A percentile compares a stretch with the other conserved stretches of the same genome.
Evolutionary conservation across 2,888 invertebrate species (phyloP).

Genomic region (Agrochola lychnidis): DNA sequence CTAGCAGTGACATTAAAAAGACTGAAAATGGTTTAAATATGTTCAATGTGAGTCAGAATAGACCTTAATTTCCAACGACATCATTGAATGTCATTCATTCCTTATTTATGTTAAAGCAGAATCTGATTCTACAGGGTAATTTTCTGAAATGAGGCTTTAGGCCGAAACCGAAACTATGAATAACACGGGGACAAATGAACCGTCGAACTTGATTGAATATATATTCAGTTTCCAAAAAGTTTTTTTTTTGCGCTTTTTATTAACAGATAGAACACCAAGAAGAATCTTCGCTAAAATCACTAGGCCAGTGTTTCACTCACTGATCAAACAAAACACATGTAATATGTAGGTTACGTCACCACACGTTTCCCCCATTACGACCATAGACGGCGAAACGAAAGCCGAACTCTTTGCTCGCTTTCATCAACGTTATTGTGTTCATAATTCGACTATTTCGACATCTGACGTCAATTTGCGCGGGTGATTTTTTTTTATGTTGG

Average conservation of each 20-base stretch:
- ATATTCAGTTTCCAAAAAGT: background rate
- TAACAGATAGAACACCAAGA: background rate
- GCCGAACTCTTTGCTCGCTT: conserved; percentile 57
- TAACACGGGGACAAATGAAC: background rate
- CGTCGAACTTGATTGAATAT: too few relatives aligned
- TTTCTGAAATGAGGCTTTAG: too few relatives aligned
- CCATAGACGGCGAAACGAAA: conserved; percentile 58
- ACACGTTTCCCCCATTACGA: conserved; percentile 60
- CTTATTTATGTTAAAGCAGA: too few relatives aligned
- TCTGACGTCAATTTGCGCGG: conserved; percentile 23
- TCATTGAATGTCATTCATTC: too few relatives aligned
- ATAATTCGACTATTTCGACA: conserved; percentile 61
- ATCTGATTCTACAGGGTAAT: too few relatives aligned
- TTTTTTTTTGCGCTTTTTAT: background rate
- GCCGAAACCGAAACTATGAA: too few relatives aligned
- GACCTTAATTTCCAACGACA: too few relatives aligned
- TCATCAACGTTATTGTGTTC: conserved; percentile 60
- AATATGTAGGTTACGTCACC: conserved; percentile 54
- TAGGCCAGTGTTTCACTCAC: conserved; percentile 34
- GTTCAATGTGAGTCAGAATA: too few relatives aligned
- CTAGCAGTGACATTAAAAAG: too few relatives aligned
- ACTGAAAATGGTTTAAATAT: too few relatives aligned
- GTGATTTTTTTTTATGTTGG: conserved; percentile 27
- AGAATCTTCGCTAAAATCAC: conserved; percentile 8
- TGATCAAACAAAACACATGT: conserved; percentile 40